Conservation (phyloP, 1,140 invertebrate genomes). For the Notospermus geniculatus region DNA sequence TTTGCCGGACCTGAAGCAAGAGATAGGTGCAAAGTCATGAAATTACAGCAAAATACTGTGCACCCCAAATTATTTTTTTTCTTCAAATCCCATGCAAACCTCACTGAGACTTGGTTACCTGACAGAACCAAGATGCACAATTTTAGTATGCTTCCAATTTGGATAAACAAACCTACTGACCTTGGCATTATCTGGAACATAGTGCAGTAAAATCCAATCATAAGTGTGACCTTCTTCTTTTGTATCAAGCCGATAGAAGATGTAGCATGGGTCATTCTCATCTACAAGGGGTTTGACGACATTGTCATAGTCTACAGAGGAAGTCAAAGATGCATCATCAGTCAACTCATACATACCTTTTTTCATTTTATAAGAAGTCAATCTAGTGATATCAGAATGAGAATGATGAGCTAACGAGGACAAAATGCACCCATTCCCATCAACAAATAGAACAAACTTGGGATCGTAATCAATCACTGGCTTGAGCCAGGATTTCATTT, state of each 20-base stretch:
- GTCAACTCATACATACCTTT: background rate
- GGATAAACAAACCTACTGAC: slow-evolving; percentile 34
- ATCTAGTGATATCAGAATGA: no score
- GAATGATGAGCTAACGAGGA: no score
- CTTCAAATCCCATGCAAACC: background rate
- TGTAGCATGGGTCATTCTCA: slow-evolving; percentile 87
- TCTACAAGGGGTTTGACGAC: slow-evolving; percentile 74
- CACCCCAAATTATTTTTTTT: background rate
- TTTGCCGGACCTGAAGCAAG: slow-evolving; percentile 72
- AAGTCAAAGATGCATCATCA: slow-evolving; percentile 33
- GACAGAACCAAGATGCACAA: background rate
- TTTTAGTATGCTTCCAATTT: slow-evolving; percentile 2
- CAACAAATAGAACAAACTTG: no score
- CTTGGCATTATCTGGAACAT: slow-evolving; percentile 86
- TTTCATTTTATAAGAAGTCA: slow-evolving; percentile 7
- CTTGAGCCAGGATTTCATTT: no score
- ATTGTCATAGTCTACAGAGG: slow-evolving; percentile 71
- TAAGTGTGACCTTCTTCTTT: slow-evolving; percentile 71
- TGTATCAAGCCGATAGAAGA: slow-evolving; percentile 84
- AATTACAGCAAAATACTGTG: background rate
- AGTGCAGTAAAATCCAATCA: slow-evolving; percentile 93
- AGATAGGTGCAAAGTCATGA: slow-evolving; percentile 1
- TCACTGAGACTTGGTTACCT: background rate
- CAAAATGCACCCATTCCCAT: no score
- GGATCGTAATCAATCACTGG: no score